Conservation (phyloP, 2,113 vertebrate species). For the Hippocampus comes region DNA sequence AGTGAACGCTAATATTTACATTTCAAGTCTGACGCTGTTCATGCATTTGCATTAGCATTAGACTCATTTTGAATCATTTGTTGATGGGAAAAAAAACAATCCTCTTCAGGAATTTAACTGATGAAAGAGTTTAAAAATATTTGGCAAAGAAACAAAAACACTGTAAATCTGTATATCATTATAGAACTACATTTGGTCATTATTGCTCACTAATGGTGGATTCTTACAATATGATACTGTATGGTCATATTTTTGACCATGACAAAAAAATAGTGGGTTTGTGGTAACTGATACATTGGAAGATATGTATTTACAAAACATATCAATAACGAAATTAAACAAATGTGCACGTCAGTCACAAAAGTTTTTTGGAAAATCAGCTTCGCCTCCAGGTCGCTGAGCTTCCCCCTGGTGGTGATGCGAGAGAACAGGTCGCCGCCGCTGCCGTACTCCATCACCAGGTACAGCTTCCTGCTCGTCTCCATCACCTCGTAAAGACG, state of each 20-base stretch:
- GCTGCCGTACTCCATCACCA: slow-evolving; percentile 77
- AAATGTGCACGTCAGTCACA: not conserved
- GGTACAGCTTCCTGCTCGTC: slow-evolving; percentile 65
- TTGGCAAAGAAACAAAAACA: not conserved
- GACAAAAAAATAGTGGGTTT: not conserved
- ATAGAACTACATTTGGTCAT: not conserved
- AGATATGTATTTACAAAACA: not conserved
- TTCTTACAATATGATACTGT: not conserved
- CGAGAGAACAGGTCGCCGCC: slow-evolving; percentile 75
- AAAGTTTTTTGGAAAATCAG: slow-evolving; percentile 53
- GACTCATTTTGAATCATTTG: no score
- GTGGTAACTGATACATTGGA: no score
- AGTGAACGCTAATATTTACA: slow-evolving; percentile 8
- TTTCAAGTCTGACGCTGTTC: not conserved
- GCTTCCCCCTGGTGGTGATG: slow-evolving; percentile 68
- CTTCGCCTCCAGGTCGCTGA: slow-evolving; percentile 70
- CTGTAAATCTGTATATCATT: not conserved
- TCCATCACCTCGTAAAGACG: slow-evolving; percentile 78
- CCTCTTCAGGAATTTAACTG: not conserved
- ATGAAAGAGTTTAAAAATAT: not conserved
- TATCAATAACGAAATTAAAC: not conserved
- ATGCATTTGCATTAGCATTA: not conserved
- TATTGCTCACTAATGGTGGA: not conserved
- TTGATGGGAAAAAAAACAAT: not conserved
- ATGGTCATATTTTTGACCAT: not conserved